These are phyloP conservation scores for Antennarius striatus DNA, from an alignment of 2,113 vertebrate genomes.

Conservation along the genomic window DNA sequence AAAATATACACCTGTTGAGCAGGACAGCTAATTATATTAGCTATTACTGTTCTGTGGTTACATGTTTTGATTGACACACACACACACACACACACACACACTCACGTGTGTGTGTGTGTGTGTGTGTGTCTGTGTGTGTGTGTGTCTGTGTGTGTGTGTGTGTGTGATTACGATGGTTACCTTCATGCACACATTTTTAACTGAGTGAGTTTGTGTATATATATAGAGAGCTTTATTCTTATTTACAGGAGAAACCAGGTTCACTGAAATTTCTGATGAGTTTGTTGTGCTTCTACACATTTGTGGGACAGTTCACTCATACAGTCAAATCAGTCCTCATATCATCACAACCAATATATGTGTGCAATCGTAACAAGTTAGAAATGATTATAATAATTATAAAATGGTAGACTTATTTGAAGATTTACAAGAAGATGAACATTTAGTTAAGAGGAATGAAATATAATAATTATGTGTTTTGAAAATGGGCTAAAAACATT, in stretches of 20 bases:
- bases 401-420: too few species aligned
- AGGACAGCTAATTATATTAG: slow-evolving; percentile 77
- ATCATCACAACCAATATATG: slow-evolving; percentile 4
- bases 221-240: background rate
- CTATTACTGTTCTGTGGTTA: slow-evolving; percentile 14
- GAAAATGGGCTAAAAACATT: too few species aligned
- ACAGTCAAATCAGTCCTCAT: too few species aligned
- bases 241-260: slow-evolving; percentile 7
- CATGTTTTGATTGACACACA: too few species aligned
- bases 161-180: slow-evolving; percentile 28
- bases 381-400: too few species aligned
- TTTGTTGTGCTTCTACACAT: background rate
- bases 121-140: background rate
- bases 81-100: too few species aligned
- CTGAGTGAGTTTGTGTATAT: slow-evolving; percentile 22
- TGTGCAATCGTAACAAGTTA: slow-evolving; percentile 28
- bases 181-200: slow-evolving; percentile 11
- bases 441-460: too few species aligned
- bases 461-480: too few species aligned
- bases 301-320: background rate
- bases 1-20: slow-evolving; percentile 66
- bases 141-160: slow-evolving; percentile 4
- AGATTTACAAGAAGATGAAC: too few species aligned
- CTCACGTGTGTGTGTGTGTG: slow-evolving; percentile 12
- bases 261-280: slow-evolving; percentile 8